Conservation (phyloP, 2,888 invertebrate genomes). For the Hirtodrosophila cameraria region DNA sequence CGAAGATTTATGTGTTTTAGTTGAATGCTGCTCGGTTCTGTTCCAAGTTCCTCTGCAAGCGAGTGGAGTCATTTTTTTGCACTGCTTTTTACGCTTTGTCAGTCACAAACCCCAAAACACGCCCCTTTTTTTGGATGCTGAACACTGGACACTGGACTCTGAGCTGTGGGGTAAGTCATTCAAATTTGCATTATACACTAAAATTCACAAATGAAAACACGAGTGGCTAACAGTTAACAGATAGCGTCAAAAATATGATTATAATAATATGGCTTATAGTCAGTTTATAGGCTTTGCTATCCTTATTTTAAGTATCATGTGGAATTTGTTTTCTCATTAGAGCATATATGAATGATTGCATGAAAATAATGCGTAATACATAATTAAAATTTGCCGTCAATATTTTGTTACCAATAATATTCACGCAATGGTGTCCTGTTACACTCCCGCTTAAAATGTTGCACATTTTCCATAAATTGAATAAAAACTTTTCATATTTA, state of each 20-base stretch:
- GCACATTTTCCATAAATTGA: slow-evolving; percentile 12
- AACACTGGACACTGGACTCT: slow-evolving; percentile 42
- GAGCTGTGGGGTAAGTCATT: slow-evolving; percentile 41
- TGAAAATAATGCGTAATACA: no score
- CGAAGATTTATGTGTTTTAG: slow-evolving; percentile 79
- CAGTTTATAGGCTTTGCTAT: no score
- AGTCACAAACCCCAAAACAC: slow-evolving; percentile 1
- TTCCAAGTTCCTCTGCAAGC: slow-evolving; percentile 49
- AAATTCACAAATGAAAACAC: slow-evolving; percentile 20
- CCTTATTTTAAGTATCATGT: no score
- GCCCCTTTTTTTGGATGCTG: background rate
- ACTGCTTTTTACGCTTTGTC: slow-evolving; percentile 40
- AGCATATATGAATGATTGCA: no score
- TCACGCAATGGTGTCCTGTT: no score
- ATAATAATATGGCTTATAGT: background rate
- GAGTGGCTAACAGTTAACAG: slow-evolving; percentile 25
- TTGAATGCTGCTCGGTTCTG: slow-evolving; percentile 54
- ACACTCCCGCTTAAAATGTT: background rate
- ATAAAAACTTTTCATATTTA: slow-evolving; percentile 42
- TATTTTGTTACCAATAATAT: no score
- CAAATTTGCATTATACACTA: slow-evolving; percentile 53
- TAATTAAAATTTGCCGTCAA: no score
- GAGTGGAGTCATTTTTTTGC: slow-evolving; percentile 50
- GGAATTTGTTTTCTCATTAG: no score
- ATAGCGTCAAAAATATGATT: background rate